These are phyloP conservation scores for Drosophila sp. DNA, from an alignment of 1,140 invertebrate species.

Conservation along the genomic window DNA sequence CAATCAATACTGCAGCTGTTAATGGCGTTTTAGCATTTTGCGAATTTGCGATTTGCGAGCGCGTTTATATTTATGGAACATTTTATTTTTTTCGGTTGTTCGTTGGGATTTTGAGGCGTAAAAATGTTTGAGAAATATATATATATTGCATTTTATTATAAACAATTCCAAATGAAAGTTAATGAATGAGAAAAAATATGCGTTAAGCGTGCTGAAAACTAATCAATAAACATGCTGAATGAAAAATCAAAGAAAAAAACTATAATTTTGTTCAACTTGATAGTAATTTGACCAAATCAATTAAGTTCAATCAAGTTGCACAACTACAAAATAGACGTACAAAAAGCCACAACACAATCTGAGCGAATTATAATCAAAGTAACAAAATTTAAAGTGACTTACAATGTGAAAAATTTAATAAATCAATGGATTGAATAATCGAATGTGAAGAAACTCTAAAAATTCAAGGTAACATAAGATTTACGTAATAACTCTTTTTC, in stretches of 20 bases:
- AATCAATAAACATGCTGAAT: slow-evolving; percentile 32
- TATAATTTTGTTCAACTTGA: too few species aligned
- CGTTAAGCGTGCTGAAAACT: slow-evolving; percentile 33
- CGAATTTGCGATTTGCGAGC: slow-evolving; percentile 45
- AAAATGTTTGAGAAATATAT: slow-evolving; percentile 53
- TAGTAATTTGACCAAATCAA: too few species aligned
- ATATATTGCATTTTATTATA: slow-evolving; percentile 57
- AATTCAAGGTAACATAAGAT: too few species aligned
- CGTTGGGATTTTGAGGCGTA: slow-evolving; percentile 64
- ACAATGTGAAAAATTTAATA: too few species aligned
- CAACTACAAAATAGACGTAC: too few species aligned
- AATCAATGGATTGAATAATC: too few species aligned
- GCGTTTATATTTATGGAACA: slow-evolving; percentile 34
- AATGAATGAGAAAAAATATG: slow-evolving; percentile 18
- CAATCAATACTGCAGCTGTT: slow-evolving; percentile 81
- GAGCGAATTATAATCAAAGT: too few species aligned
- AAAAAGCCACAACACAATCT: too few species aligned
- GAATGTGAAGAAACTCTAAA: too few species aligned
- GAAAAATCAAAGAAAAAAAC: slow-evolving; percentile 8
- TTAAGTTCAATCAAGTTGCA: too few species aligned
- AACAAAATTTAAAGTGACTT: too few species aligned
- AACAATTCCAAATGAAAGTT: slow-evolving; percentile 31
- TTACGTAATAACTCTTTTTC: too few species aligned
- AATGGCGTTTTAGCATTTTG: slow-evolving; percentile 40
- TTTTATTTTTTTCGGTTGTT: slow-evolving; percentile 44